Conservation (phyloP, 2,888 invertebrate species). For the Lepidochitona cinerea region DNA sequence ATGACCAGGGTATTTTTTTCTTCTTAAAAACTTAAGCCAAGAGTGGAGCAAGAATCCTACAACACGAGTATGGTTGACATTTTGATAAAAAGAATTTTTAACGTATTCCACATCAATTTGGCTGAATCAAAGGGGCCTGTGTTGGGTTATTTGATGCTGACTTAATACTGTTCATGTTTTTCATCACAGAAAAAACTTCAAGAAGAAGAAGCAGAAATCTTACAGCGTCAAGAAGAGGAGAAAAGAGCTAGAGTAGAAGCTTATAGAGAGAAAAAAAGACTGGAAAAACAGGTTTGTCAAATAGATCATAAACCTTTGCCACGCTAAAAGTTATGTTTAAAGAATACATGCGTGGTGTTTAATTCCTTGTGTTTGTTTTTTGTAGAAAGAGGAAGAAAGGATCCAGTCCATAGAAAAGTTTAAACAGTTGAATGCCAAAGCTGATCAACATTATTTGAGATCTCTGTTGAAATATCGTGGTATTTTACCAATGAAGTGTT, state of each 20-base stretch:
- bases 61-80: too few species aligned
- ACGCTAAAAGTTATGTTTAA: not conserved
- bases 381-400: conserved; percentile 55
- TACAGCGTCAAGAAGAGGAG: conserved; percentile 55
- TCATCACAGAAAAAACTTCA: conserved; percentile 44
- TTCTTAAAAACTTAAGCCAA: too few species aligned
- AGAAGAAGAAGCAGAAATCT: conserved; percentile 55
- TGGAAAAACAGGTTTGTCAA: conserved; percentile 65
- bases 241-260: conserved; percentile 48
- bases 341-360: not conserved
- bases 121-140: too few species aligned
- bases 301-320: not conserved
- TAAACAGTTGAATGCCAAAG: conserved; percentile 41
- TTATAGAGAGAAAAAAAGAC: conserved; percentile 58
- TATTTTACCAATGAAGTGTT: conserved; percentile 49
- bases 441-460: conserved; percentile 52
- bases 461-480: conserved; percentile 57
- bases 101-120: too few species aligned
- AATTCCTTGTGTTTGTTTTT: not conserved
- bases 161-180: too few species aligned
- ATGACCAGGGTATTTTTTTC: too few species aligned
- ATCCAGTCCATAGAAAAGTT: conserved; percentile 41
- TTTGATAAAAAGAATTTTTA: too few species aligned
- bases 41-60: too few species aligned
- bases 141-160: too few species aligned